Conservation (phyloP, 2,113 vertebrate species). For the Lota lota region DNA sequence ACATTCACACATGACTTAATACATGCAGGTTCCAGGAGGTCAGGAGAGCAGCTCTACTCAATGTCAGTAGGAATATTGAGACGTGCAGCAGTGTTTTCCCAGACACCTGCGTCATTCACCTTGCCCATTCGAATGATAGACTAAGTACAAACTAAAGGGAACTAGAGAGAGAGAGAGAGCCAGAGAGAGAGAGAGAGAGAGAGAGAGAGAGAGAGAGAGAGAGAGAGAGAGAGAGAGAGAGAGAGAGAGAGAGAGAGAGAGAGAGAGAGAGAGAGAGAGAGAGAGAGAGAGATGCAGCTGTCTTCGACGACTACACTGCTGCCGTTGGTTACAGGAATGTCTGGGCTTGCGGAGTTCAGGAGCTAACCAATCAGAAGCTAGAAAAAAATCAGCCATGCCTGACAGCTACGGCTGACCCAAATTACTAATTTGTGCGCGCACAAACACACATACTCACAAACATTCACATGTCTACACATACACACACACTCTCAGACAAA, state of each 20-base stretch:
- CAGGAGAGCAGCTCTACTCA: too few species aligned
- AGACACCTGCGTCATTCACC: too few species aligned
- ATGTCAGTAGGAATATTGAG: too few species aligned
- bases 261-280: background rate
- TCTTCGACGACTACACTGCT: constrained; percentile 17
- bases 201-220: background rate
- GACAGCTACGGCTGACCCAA: constrained; percentile 26
- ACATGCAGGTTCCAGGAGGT: too few species aligned
- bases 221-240: background rate
- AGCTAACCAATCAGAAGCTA: constrained; percentile 11
- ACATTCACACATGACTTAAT: constrained; percentile 6
- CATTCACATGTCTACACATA: constrained; percentile 33
- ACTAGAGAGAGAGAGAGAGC: too few species aligned
- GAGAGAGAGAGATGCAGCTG: constrained; percentile 28
- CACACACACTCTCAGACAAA: constrained; percentile 31
- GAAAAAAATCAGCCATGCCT: constrained; percentile 9
- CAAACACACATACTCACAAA: constrained; percentile 44
- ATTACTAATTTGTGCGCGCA: constrained; percentile 25
- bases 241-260: background rate
- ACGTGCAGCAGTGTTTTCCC: too few species aligned
- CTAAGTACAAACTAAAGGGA: too few species aligned
- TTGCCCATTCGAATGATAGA: too few species aligned
- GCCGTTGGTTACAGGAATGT: constrained; percentile 34
- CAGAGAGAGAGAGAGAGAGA: constrained; percentile 6
- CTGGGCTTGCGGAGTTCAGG: background rate